phyloP scores from a whole-genome alignment of 92 coral and sea anemone genomes.

The Plumapathes pennacea region DNA sequence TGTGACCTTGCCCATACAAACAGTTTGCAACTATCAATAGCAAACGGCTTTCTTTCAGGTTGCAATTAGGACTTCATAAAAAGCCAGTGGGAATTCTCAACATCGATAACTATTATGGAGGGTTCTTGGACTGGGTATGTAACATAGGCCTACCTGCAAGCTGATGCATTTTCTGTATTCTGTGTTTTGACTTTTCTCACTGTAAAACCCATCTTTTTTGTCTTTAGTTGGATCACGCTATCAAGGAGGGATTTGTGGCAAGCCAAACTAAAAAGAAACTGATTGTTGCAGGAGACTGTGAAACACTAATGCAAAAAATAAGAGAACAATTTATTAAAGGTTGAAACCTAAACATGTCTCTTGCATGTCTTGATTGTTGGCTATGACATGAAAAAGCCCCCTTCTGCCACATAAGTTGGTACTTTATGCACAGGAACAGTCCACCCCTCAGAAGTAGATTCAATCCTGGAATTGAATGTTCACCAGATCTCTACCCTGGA shows the following conservation, averaged over 20 bases:
- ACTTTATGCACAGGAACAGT: no score
- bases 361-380: no score
- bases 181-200: not conserved
- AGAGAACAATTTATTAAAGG: no score
- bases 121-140: slow-evolving; percentile 81
- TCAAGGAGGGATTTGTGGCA: slow-evolving; percentile 64
- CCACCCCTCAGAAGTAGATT: no score
- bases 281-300: slow-evolving; percentile 62
- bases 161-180: not conserved
- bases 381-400: no score
- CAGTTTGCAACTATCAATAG: no score
- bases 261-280: slow-evolving; percentile 28
- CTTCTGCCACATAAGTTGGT: no score
- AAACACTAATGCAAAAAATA: slow-evolving; percentile 58
- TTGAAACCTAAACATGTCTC: no score
- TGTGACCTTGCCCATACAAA: no score
- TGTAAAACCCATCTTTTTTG: not conserved
- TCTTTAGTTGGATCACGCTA: slow-evolving; percentile 60
- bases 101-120: slow-evolving; percentile 63
- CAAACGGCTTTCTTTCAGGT: slow-evolving; percentile 68
- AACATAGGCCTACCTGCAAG: no score
- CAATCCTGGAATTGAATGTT: no score
- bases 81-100: slow-evolving; percentile 89
- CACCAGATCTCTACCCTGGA: no score
- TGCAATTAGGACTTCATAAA: slow-evolving; percentile 63